A percentile compares a stretch with the other conserved stretches of the same genome.
Evolutionary conservation across 2,113 vertebrate species (phyloP).

Genomic region (Hyla sarda): DNA sequence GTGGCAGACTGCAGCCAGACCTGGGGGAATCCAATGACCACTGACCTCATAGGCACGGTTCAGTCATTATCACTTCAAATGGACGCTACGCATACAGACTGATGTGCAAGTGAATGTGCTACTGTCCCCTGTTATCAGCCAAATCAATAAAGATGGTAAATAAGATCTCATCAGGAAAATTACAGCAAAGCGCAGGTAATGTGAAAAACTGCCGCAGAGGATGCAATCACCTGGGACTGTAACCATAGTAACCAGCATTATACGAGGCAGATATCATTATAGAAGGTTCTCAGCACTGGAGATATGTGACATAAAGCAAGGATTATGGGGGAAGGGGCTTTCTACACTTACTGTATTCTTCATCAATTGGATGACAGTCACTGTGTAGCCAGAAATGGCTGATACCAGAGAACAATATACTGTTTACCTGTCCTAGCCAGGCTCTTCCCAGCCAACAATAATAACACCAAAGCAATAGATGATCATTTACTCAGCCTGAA

Average conservation of each 20-base stretch:
- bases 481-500: no score
- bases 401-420: no score
- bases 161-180: neutral
- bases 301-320: neutral
- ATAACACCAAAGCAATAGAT: no score
- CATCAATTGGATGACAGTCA: no score
- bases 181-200: neutral
- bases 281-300: neutral
- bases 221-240: neutral
- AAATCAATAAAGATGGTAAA: neutral
- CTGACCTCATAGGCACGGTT: neutral
- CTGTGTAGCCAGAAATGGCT: no score
- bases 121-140: neutral
- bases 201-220: neutral
- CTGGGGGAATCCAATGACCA: no score
- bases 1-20: neutral
- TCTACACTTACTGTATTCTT: no score
- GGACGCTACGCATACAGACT: neutral
- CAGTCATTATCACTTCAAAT: neutral
- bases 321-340: no score
- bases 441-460: no score
- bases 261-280: neutral
- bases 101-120: neutral
- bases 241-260: neutral
- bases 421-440: no score